Percentiles rank a stretch among this genome's conserved stretches.
Evolutionary conservation across 2,888 invertebrate species (phyloP).

Genomic region (Cylloceria caligata): DNA sequence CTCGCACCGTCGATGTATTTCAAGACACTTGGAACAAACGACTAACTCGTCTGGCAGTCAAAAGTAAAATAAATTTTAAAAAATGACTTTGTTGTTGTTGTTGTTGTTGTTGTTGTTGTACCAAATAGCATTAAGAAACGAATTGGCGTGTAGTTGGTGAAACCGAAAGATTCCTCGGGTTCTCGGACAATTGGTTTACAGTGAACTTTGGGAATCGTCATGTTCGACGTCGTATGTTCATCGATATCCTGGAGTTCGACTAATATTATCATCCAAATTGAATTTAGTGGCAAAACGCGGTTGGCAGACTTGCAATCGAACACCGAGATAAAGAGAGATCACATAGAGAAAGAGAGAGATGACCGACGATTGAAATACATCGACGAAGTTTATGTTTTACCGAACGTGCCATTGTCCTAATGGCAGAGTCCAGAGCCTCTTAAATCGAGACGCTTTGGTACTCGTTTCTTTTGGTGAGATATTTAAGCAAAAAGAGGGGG

Average conservation of each 20-base stretch:
- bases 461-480: slow-evolving; percentile 68
- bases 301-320: slow-evolving; percentile 50
- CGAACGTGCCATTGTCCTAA: slow-evolving; percentile 71
- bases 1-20: slow-evolving; percentile 72
- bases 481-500: slow-evolving; percentile 73
- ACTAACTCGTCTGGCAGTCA: slow-evolving; percentile 52
- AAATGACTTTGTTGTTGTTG: too few species aligned
- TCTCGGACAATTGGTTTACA: slow-evolving; percentile 35
- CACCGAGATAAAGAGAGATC: slow-evolving; percentile 53
- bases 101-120: too few species aligned
- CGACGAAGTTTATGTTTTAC: slow-evolving; percentile 69
- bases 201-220: slow-evolving; percentile 23
- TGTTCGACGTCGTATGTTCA: slow-evolving; percentile 16
- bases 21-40: slow-evolving; percentile 50
- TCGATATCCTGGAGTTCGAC: slow-evolving; percentile 19
- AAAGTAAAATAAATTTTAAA: slow-evolving; percentile 20
- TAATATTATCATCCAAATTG: slow-evolving; percentile 48
- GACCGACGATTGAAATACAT: slow-evolving; percentile 74
- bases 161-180: slow-evolving; percentile 1
- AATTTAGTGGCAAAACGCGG: slow-evolving; percentile 41
- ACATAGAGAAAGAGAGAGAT: slow-evolving; percentile 45
- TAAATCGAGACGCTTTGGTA: slow-evolving; percentile 48
- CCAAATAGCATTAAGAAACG: slow-evolving; percentile 35
- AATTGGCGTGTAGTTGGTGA: slow-evolving; percentile 24
- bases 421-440: slow-evolving; percentile 55